Conservation (phyloP, 2,888 invertebrate genomes). For the Cordilura impudica region DNA sequence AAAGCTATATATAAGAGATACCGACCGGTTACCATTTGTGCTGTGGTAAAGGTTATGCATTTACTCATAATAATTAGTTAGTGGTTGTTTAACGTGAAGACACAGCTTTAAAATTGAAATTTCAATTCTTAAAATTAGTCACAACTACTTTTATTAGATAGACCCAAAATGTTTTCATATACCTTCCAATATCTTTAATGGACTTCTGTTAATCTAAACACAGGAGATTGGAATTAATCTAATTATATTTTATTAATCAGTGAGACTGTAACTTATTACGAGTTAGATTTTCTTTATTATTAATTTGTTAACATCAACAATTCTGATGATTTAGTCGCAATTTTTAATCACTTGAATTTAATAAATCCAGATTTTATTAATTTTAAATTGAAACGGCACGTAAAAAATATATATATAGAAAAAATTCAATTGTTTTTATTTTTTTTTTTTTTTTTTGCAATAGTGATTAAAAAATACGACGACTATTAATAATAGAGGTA, state of each 20-base stretch:
- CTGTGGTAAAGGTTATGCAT: not conserved
- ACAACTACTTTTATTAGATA: constrained; percentile 61
- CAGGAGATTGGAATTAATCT: constrained; percentile 34
- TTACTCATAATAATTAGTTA: not conserved
- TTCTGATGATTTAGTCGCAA: constrained; percentile 36
- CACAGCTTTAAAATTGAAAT: constrained; percentile 63
- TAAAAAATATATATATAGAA: too few species aligned
- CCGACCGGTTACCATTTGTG: not conserved
- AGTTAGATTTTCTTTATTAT: constrained; percentile 52
- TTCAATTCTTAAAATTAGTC: constrained; percentile 61
- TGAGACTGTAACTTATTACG: constrained; percentile 61
- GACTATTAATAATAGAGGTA: constrained; percentile 34
- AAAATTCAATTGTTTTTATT: too few species aligned
- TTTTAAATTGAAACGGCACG: too few species aligned
- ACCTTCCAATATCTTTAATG: constrained; percentile 25
- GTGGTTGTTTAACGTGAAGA: constrained; percentile 61
- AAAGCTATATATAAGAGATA: not conserved
- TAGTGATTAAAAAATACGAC: not conserved
- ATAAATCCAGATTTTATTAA: too few species aligned
- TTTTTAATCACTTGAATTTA: too few species aligned
- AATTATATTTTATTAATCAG: constrained; percentile 58
- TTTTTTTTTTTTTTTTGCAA: not conserved
- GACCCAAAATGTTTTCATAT: constrained; percentile 62
- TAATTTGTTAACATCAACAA: constrained; percentile 37
- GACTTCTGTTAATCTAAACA: constrained; percentile 2